Base-by-base conservation (phyloP, 2,888 invertebrate genomes). In the Cephus rjabovi region DNA sequence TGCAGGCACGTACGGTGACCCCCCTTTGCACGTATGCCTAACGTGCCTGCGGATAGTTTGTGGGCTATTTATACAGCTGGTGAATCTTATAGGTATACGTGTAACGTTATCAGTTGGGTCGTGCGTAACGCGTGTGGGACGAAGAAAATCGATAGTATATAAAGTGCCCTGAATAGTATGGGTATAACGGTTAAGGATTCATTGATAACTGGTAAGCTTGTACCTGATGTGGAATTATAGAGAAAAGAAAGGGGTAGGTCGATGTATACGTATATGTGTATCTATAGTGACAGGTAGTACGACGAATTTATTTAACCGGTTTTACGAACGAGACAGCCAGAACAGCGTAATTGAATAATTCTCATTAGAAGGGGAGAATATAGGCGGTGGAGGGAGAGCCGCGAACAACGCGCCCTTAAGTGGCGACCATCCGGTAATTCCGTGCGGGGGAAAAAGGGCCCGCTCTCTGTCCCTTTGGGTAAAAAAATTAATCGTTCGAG, bases 301-400 rank as follows among this genome's bases (percentile, higher is more conserved):
- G 77, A 77, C 75, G 77, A 77, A 77, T 77, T 77, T 77, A 77
- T 77, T 75, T 70, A 77, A 77, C 77, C 77, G 70, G 77, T 77
- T 77, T 40, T 30, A 37, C 35, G 33, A 68, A 69, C 68, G 35
- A 15, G 56, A 56, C 56, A 23, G 56, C 23, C 23, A 9, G 56
- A 56, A 56, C 40, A 56, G 40, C 75, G 75, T 69, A 76, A 82
- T 82, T 79, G 79, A 82, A 81, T 81, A 80, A 82, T 82, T 74
- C 77, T 77, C 78, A 70, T 76, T 73, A 74, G 75, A 56, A 23
- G 56, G 56, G 56, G 56, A 56, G 56, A 56, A 56, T 56, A 56
- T 56, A 56, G 56, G 23, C 56, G 56, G 23, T 23, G 56, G 23
- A 9, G 15, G 56, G 9, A 56, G 56, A 56, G 56, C 56, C 23